A percentile compares a stretch with the other conserved stretches of the same genome.
These are phyloP conservation scores for Prinia subflava DNA, from an alignment of 2,113 vertebrate genomes.

Conservation along the genomic window DNA sequence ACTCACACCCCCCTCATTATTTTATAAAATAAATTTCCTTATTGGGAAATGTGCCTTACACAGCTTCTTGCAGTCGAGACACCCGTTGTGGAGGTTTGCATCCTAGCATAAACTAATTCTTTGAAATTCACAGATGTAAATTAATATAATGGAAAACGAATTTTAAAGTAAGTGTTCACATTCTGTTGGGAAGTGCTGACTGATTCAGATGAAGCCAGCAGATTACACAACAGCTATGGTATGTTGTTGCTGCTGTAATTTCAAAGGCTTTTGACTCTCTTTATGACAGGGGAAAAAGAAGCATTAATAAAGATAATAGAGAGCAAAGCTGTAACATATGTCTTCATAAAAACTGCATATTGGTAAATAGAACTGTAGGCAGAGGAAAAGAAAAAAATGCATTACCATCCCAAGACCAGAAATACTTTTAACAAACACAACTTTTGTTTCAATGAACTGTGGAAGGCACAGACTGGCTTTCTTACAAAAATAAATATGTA, in stretches of 20 bases:
- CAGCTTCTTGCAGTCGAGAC: neutral
- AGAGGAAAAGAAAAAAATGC: neutral
- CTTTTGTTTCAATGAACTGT: neutral
- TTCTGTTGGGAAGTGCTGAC: constrained; percentile 64
- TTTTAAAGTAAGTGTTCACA: constrained; percentile 16
- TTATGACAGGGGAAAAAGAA: neutral
- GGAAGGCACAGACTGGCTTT: neutral
- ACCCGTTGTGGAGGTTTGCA: neutral
- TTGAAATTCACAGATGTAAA: neutral
- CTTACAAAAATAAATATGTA: constrained; percentile 5
- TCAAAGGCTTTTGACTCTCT: constrained; percentile 29
- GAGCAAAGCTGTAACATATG: neutral
- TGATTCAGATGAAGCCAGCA: constrained; percentile 60
- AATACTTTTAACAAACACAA: neutral
- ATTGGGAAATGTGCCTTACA: neutral
- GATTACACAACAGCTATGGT: constrained; percentile 66
- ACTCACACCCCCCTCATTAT: neutral
- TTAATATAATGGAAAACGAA: neutral
- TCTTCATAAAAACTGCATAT: constrained; percentile 37
- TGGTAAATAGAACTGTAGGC: neutral
- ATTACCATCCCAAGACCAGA: neutral
- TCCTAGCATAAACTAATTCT: neutral
- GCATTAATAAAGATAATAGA: constrained; percentile 50
- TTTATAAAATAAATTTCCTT: neutral
- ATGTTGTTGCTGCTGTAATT: constrained; percentile 62